These are phyloP conservation scores for Drosophila tanythrix DNA, from an alignment of 2,888 invertebrate genomes.

Conservation along the genomic window DNA sequence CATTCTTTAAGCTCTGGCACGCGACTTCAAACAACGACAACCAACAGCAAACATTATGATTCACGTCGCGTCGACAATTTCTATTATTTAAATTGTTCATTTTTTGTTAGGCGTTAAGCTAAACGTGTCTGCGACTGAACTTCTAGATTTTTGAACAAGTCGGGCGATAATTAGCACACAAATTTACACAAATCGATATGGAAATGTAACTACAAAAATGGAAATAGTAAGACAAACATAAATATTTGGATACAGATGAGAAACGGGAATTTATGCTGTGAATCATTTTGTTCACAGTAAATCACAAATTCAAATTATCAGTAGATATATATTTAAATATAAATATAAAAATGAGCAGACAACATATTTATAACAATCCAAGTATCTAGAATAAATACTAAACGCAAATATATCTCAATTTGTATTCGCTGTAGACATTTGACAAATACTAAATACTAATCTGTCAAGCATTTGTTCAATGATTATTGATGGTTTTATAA, in stretches of 20 bases:
- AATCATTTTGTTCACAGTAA: neutral
- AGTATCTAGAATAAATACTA: constrained; percentile 5
- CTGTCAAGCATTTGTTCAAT: neutral
- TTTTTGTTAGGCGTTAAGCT: constrained; percentile 29
- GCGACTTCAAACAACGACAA: constrained; percentile 32
- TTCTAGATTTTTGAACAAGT: constrained; percentile 27
- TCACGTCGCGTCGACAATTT: constrained; percentile 60
- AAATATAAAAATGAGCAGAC: neutral
- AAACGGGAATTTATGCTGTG: neutral
- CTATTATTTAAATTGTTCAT: neutral
- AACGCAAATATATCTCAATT: constrained; percentile 26
- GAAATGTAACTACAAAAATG: neutral
- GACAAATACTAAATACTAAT: constrained; percentile 33
- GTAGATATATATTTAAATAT: neutral
- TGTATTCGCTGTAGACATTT: constrained; percentile 22
- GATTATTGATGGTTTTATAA: neutral
- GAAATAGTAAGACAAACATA: neutral
- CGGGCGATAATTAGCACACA: constrained; percentile 37
- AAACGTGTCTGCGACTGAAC: constrained; percentile 45
- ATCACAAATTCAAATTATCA: neutral
- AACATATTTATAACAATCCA: neutral
- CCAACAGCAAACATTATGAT: constrained; percentile 41
- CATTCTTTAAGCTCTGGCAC: constrained; percentile 25
- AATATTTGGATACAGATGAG: neutral
- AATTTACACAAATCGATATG: constrained; percentile 3